Conservation (phyloP, 2,888 invertebrate species). For the Apotomis betuletana region DNA sequence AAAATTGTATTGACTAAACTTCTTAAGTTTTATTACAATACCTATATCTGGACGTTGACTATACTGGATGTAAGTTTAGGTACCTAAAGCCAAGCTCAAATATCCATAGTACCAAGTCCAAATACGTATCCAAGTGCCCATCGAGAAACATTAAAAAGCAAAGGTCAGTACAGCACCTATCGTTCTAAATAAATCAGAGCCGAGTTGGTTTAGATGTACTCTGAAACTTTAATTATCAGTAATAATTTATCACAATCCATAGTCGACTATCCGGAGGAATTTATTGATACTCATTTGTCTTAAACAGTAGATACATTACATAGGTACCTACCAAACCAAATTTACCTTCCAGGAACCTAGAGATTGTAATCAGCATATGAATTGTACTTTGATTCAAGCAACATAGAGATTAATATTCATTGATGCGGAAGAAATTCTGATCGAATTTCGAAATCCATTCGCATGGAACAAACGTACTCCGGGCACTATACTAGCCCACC, state of each 20-base stretch:
- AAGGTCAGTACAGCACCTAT: no score
- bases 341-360: slow-evolving; percentile 4
- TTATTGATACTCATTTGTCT: slow-evolving; percentile 23
- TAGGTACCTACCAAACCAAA: neutral
- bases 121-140: no score
- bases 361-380: slow-evolving; percentile 5
- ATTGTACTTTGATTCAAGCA: slow-evolving; percentile 16
- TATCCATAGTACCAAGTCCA: no score
- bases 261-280: neutral
- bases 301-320: neutral
- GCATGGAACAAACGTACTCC: slow-evolving; percentile 50
- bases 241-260: no score
- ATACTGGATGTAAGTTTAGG: no score
- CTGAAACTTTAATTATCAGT: neutral
- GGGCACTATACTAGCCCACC: slow-evolving; percentile 50
- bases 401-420: slow-evolving; percentile 24
- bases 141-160: no score
- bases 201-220: no score
- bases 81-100: no score
- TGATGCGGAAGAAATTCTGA: slow-evolving; percentile 47
- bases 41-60: no score
- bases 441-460: slow-evolving; percentile 53
- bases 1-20: no score
- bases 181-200: no score
- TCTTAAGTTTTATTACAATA: no score